Evolutionary conservation across 1,140 invertebrate species (phyloP).

Genomic region (Ceratosolen solmsi): DNA sequence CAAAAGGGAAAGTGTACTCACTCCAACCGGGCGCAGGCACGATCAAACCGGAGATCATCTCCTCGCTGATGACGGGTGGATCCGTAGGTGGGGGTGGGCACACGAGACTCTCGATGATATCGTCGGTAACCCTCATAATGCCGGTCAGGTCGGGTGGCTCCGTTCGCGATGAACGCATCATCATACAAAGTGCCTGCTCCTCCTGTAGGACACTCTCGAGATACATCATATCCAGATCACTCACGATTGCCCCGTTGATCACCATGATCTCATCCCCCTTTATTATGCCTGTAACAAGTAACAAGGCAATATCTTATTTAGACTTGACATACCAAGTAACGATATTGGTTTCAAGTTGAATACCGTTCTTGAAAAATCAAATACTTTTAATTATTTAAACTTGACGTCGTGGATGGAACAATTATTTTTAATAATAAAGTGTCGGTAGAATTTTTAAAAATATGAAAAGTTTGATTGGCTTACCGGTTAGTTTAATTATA

Average conservation of each 20-base stretch:
- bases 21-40: slow-evolving; percentile 95
- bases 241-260: slow-evolving; percentile 97
- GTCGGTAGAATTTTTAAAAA: too few species aligned
- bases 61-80: slow-evolving; percentile 93
- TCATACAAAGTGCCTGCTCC: slow-evolving; percentile 95
- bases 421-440: too few species aligned
- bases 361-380: too few species aligned
- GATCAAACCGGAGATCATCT: slow-evolving; percentile 95
- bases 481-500: too few species aligned
- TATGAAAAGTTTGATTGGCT: too few species aligned
- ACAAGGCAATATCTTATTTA: too few species aligned
- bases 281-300: slow-evolving; percentile 84
- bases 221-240: slow-evolving; percentile 99
- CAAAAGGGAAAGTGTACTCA: slow-evolving; percentile 76
- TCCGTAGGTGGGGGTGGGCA: slow-evolving; percentile 95
- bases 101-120: slow-evolving; percentile 95
- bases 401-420: too few species aligned
- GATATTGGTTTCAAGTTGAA: too few species aligned
- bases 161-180: slow-evolving; percentile 96
- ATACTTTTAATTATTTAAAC: too few species aligned
- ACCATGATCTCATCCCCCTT: slow-evolving; percentile 99
- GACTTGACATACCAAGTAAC: too few species aligned
- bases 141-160: slow-evolving; percentile 91
- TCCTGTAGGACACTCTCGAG: slow-evolving; percentile 96
- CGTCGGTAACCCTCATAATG: slow-evolving; percentile 88